Evolutionary conservation across 1,140 invertebrate species (phyloP), one percentile per base, ranked within the genome.

Genomic region (Drosophila kurseongensis): DNA sequence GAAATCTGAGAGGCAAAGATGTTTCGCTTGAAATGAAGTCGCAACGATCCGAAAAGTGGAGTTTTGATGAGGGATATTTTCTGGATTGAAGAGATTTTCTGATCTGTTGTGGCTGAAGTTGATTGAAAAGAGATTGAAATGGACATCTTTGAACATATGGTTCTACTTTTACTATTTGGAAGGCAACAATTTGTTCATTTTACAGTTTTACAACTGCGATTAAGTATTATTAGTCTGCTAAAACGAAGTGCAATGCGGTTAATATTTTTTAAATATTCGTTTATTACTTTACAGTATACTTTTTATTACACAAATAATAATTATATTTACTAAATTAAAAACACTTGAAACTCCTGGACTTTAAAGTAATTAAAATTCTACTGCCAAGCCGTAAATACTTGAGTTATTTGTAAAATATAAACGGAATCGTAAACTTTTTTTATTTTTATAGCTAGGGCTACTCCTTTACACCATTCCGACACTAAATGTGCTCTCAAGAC

Each of bases 21-120:
- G 52, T 38, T 72, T 58, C 68, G 68, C 68, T 58, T 18, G 66
- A 72, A 72, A 36, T 72, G 52, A 56, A 72, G 65, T 72, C 69
- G 68, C 68, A 72, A 71, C 40, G 66, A 72, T 41, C 68, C 68
- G 44, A 58, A 71, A 52, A 67, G 38, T 54, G 47, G 18, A 66
- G 61, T 52, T 68, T 44, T 67, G 65, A 68, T 67, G 61, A 67
- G 65, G 62, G 65, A 52, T 54, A 67, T 68, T 35, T 50, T 32
- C n/a, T 8, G 57, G 16, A 10, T 56, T 23, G 63, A 42, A 8
- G 18, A 27, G 14, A 29, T 14, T 63, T 35, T 13, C 16, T 45
- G 47, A 67, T 67, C 58, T 35, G 36, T 61, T 12, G n/a, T 12
- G 29, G 8, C 57, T 52, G 1, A 18, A 35, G n/a, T 35, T 71